Percentiles rank a stretch among this genome's conserved stretches.
phyloP scores from a whole-genome alignment of 2,797 vertebrate species.

The Dendrocincla fuliginosa region DNA sequence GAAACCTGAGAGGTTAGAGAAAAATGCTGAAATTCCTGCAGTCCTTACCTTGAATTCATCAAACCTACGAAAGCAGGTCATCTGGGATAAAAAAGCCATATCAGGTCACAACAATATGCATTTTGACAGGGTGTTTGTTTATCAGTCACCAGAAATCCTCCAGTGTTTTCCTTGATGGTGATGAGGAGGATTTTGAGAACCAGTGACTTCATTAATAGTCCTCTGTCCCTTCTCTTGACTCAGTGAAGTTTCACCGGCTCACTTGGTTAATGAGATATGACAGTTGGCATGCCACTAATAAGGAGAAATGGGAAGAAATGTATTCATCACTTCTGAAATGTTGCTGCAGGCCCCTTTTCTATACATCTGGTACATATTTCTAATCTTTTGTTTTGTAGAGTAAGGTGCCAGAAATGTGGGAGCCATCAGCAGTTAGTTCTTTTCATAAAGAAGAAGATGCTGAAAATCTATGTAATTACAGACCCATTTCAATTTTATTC shows the following conservation, averaged over 20 bases:
- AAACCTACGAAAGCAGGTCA: not conserved
- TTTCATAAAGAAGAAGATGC: conserved; percentile 57
- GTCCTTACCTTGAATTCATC: not conserved
- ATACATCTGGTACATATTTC: conserved; percentile 58
- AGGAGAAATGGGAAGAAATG: conserved; percentile 41
- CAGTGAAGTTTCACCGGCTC: not conserved
- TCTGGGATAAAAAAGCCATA: not conserved
- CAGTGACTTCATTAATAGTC: not conserved
- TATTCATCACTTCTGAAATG: conserved; percentile 58
- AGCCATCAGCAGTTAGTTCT: conserved; percentile 54
- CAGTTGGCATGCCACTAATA: conserved; percentile 63
- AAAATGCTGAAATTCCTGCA: not conserved
- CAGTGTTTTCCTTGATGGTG: not conserved
- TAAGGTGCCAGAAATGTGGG: conserved; percentile 31
- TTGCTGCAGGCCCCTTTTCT: conserved; percentile 57
- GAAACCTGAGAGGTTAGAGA: not conserved
- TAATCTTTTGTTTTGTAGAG: conserved; percentile 61
- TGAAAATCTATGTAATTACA: conserved; percentile 74
- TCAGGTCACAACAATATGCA: not conserved
- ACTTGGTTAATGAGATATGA: conserved; percentile 54
- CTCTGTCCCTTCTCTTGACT: not conserved
- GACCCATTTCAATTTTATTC: conserved; percentile 69
- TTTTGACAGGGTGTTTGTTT: not conserved
- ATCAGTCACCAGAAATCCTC: not conserved
- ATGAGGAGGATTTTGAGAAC: not conserved